Evolutionary conservation across 2,113 vertebrate genomes (phyloP).

Genomic region (Marmota monax): DNA sequence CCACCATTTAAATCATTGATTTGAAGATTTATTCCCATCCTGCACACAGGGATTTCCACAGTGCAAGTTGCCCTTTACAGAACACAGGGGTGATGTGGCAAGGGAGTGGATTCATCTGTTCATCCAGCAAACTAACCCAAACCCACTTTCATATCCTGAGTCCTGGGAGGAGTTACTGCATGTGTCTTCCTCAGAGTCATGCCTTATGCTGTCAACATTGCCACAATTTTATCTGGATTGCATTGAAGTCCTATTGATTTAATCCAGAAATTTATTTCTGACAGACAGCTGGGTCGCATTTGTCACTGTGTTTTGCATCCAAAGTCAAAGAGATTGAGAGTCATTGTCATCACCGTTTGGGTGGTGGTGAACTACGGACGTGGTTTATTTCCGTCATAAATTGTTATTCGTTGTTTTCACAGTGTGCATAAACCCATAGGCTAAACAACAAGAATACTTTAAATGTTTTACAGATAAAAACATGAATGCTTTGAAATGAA

Average conservation of each 20-base stretch:
- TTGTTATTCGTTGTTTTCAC: constrained; percentile 75
- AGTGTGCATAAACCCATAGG: constrained; percentile 42
- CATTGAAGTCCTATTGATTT: constrained; percentile 71
- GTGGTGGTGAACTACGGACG: constrained; percentile 48
- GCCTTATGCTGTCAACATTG: constrained; percentile 25
- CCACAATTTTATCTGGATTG: constrained; percentile 41
- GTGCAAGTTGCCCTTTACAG: neutral
- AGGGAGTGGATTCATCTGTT: neutral
- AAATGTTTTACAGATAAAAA: constrained; percentile 63
- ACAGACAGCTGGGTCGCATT: constrained; percentile 68
- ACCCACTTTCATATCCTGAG: neutral
- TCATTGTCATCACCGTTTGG: constrained; percentile 64
- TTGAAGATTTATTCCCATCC: neutral
- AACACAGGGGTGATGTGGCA: neutral
- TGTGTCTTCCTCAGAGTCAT: neutral
- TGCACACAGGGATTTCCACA: neutral
- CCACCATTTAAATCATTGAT: neutral
- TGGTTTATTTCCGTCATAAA: constrained; percentile 76
- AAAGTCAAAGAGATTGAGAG: constrained; percentile 75
- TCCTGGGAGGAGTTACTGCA: neutral
- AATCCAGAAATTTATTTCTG: constrained; percentile 77
- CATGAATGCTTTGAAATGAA: constrained; percentile 2
- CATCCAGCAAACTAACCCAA: neutral
- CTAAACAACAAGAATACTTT: constrained; percentile 55
- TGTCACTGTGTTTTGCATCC: constrained; percentile 74